These are phyloP conservation scores for Theretra japonica DNA, from an alignment of 2,888 invertebrate species.

Conservation along the genomic window DNA sequence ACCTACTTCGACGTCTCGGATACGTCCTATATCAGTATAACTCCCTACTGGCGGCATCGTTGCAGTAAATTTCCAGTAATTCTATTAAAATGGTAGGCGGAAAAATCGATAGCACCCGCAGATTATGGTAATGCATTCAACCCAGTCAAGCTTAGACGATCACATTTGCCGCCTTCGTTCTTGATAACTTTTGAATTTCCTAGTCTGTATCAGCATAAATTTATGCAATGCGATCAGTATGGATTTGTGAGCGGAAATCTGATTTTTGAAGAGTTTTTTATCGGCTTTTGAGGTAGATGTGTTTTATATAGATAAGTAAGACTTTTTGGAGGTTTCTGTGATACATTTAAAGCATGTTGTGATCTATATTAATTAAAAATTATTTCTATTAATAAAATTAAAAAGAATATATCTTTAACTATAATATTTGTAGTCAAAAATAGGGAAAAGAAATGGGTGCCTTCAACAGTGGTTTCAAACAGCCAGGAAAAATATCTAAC, in stretches of 20 bases:
- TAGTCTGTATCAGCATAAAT: constrained; percentile 27
- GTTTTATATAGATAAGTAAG: background rate
- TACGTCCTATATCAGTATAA: background rate
- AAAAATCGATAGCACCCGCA: constrained; percentile 28
- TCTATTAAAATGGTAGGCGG: constrained; percentile 22
- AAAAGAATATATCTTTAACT: too few relatives aligned
- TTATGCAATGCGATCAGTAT: constrained; percentile 12
- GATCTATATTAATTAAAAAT: too few relatives aligned
- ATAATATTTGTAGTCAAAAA: too few relatives aligned
- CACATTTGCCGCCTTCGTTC: constrained; percentile 49
- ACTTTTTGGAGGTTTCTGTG: background rate
- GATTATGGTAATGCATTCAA: constrained; percentile 62
- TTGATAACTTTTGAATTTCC: constrained; percentile 46
- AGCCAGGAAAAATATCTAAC: too few relatives aligned
- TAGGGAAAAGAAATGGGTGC: too few relatives aligned
- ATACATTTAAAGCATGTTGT: background rate
- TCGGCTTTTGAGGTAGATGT: background rate
- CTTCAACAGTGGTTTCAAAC: too few relatives aligned
- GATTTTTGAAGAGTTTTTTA: background rate
- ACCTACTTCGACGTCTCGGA: background rate
- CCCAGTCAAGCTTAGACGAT: constrained; percentile 54
- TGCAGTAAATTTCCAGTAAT: constrained; percentile 33
- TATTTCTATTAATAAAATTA: too few relatives aligned
- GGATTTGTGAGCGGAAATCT: constrained; percentile 6
- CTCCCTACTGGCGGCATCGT: background rate